Conservation (phyloP, 2,113 vertebrate genomes). For the Bufo gargarizans region DNA sequence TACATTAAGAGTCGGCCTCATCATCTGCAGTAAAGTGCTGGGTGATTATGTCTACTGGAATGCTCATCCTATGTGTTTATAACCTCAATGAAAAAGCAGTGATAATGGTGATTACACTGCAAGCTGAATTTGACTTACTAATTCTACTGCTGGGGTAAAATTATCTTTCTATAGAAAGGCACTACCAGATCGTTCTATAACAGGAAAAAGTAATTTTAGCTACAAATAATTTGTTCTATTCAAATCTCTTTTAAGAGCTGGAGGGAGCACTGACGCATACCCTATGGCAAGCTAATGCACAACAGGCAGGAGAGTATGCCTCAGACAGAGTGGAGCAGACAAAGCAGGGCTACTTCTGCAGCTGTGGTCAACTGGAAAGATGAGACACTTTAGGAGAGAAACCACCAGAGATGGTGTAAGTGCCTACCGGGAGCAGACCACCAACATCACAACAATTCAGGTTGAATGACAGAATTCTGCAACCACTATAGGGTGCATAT, state of each 20-base stretch:
- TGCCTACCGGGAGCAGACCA: too few relatives aligned
- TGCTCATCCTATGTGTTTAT: conserved; percentile 7
- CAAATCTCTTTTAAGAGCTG: not conserved
- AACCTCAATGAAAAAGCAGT: conserved; percentile 3
- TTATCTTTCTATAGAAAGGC: not conserved
- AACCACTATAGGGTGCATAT: too few relatives aligned
- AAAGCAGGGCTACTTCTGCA: too few relatives aligned
- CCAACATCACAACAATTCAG: too few relatives aligned
- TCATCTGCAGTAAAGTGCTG: conserved; percentile 11
- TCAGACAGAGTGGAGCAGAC: too few relatives aligned
- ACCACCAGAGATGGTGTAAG: too few relatives aligned
- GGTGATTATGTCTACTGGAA: conserved; percentile 30
- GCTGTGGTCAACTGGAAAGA: too few relatives aligned
- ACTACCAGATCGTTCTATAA: not conserved
- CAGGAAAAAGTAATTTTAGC: not conserved
- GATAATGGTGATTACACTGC: conserved; percentile 21
- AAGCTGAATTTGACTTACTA: not conserved
- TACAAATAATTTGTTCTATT: not conserved
- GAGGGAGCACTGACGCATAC: too few relatives aligned
- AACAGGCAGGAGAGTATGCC: too few relatives aligned
- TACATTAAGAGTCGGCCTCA: conserved; percentile 32
- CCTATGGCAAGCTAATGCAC: too few relatives aligned
- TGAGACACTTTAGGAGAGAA: too few relatives aligned
- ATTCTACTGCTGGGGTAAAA: not conserved
- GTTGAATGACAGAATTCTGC: too few relatives aligned